Conservation (phyloP, 1,140 invertebrate species). For the Drosophila sproati region DNA sequence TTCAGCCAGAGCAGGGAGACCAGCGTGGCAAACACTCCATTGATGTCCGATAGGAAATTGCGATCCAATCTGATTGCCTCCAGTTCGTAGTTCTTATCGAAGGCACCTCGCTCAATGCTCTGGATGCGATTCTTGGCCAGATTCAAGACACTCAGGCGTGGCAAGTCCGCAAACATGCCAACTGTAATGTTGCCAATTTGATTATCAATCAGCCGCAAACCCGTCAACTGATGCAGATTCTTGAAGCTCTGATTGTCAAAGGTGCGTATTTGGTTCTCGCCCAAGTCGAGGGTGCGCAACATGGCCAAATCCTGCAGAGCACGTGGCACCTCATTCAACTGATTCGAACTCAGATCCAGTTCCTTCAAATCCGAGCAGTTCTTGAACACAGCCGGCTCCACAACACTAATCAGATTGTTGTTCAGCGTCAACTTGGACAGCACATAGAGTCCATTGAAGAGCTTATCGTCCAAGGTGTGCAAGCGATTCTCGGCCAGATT, state of each 20-base stretch:
- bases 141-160: slow-evolving; percentile 93
- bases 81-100: slow-evolving; percentile 91
- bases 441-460: slow-evolving; percentile 94
- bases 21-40: slow-evolving; percentile 93
- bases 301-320: slow-evolving; percentile 92
- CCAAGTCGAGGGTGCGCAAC: slow-evolving; percentile 93
- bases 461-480: slow-evolving; percentile 91
- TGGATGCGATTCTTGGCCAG: slow-evolving; percentile 94
- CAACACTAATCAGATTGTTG: slow-evolving; percentile 92
- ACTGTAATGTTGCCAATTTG: slow-evolving; percentile 93
- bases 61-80: slow-evolving; percentile 94
- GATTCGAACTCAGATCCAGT: slow-evolving; percentile 94
- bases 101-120: slow-evolving; percentile 92
- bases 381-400: slow-evolving; percentile 93
- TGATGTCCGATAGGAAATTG: slow-evolving; percentile 94
- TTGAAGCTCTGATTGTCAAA: slow-evolving; percentile 93
- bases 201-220: slow-evolving; percentile 93
- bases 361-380: slow-evolving; percentile 96
- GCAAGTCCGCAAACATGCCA: slow-evolving; percentile 94
- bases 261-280: slow-evolving; percentile 93
- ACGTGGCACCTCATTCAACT: slow-evolving; percentile 91
- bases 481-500: slow-evolving; percentile 94
- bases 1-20: slow-evolving; percentile 93
- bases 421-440: slow-evolving; percentile 93
- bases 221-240: slow-evolving; percentile 93